Evolutionary conservation across 92 coral and sea anemone genomes (phyloP), one percentile per base, ranked within the genome.

Genomic region (Blastomussa wellsi): DNA sequence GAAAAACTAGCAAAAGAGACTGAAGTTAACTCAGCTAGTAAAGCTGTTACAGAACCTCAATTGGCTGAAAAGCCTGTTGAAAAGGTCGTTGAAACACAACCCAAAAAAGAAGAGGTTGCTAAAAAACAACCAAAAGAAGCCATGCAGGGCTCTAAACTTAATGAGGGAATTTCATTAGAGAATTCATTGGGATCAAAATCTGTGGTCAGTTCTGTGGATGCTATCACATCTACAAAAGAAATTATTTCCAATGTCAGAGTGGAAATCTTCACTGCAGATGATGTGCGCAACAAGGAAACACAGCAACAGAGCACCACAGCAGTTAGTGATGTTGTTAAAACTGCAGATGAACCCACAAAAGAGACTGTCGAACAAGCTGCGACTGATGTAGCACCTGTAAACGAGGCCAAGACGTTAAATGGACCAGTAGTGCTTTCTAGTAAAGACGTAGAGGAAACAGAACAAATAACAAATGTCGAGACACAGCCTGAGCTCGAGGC

Each of bases 91-190:
- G 87, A 60, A 59, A 49, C 76, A 65, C 41, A 68, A 7, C 28
- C 77, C n/a, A 68, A 79, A n/a, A n/a, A n/a, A 75, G 79, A 88
- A 76, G 41, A 41, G 19, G 26, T 26, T 77, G 67, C 29, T 6
- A 53, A 71, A 82, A 59, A 29, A n/a, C 90, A 87, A 62, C 66
- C 62, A 44, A 79, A 73, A 65, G 85, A 81, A 76, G 52, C 81
- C 41, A 12, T 4, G 9, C 74, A 81, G 74, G 80, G 81, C 48
- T 28, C 72, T 42, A 66, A 80, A 78, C 65, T 60, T 28, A 57
- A 35, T 39, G 79, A 81, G n/a, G 78, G 57, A 35, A 39, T 48
- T 80, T 47, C 71, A 51, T 32, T 2, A 14, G 77, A 70, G 33
- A 86, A 38, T 71, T 14, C 77, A 59, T 48, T 41, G 64, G 72